Base-by-base conservation (phyloP, 2,113 vertebrate genomes). In the Shinisaurus crocodilurus region DNA sequence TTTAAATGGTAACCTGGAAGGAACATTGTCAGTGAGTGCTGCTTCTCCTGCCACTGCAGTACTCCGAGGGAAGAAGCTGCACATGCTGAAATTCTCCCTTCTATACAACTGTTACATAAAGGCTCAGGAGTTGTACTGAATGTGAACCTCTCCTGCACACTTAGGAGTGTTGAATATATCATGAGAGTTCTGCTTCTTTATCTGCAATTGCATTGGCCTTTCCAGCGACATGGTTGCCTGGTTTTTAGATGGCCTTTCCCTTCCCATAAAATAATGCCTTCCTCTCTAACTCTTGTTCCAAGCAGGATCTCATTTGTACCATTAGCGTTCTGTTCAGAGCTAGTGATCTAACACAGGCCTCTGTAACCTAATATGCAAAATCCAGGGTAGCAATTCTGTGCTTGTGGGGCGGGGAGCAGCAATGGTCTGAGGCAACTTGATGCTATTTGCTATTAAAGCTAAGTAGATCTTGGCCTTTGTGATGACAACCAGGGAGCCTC, bases 341-440 rank as follows among this genome's bases (percentile, higher is more conserved):
- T 85, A 8, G 18, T 80, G n/a, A 80, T 70, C 74, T 32, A 70
- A 86, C 40, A 43, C 83, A 90, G 83, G 13, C 25, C 29, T 69
- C 75, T 90, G n/a, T 79, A 86, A 70, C 74, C 75, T 85, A 32
- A 57, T 67, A 15, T 80, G 63, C n/a, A 90, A 57, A 90, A 80
- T 5, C 6, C 34, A 32, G 27, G 32, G 2, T 50, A 29, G 74
- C 48, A 67, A 18, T 70, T 85, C 72, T 43, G 18, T 29, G 57
- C 15, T 65, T 27, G 29, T 57, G 57, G 13, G 32, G 6, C 32
- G 6, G 13, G 63, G 29, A 43, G 57, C 43, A 54, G 25, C 25
- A 40, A 45, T 29, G 29, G 57, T 57, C 9, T 82, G 69, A 76
- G 43, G 3, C 20, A 43, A 32, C 10, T 63, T 76, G 81, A 76